Evolutionary conservation across 2,113 vertebrate species (phyloP), one percentile per base, ranked within the genome.

Genomic region (Nycticebus coucang): DNA sequence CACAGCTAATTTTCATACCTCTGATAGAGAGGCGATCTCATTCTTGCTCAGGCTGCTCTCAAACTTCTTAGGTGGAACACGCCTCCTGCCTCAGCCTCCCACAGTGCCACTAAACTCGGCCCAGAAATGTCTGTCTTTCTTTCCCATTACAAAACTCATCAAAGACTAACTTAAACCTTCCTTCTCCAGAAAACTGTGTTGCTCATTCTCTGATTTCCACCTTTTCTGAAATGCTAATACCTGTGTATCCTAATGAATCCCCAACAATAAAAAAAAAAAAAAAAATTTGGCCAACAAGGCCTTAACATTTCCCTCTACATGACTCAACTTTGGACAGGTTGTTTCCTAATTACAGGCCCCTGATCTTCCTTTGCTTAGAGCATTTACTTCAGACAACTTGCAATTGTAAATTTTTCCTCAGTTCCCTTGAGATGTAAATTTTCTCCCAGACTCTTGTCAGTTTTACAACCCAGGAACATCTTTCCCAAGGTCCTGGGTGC

Each of bases 321-420:
- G 75, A 66, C 19, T 69, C 64, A 90, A 80, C 21, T 78, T 79
- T 59, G 75, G 22, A 84, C 26, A 66, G 55, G 8, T 37, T 82
- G 59, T 17, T 84, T 81, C 22, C 55, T n/a, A 15, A 41, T 30
- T 77, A 22, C 24, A 92, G 64, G 19, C 21, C 45, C n/a, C 41
- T 83, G 21, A 50, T 4, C 10, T 45, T n/a, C 8, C 33, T 87
- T 68, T 75, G 14, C 33, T 68, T 68, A 57, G 2, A 74, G 26
- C 50, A 81, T 59, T 85, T 85, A 85, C 55, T 95, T 89, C 33
- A 85, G 37, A 92, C 77, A 75, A 90, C 13, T 75, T 85, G 24
- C 1, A 33, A 85, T 18, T 94, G 7, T 68, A 90, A 89, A 26
- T 59, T 53, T 22, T 86, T 84, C 84, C 53, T 95, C 30, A 92